Percentiles rank a stretch among this genome's conserved stretches.
phyloP scores from a whole-genome alignment of 2,797 vertebrate genomes.

The Thamnophis elegans region DNA sequence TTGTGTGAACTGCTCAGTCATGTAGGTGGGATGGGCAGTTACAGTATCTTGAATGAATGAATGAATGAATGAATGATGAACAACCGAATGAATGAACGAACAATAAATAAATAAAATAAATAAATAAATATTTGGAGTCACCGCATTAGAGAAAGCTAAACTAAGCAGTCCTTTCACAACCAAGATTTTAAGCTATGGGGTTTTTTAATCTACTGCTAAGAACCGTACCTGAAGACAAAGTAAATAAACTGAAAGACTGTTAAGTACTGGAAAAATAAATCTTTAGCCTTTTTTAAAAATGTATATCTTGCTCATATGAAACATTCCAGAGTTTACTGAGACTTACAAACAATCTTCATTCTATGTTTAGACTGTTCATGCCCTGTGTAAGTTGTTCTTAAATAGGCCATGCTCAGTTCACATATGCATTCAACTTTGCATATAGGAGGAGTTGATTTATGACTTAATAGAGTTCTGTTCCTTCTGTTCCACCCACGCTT shows the following conservation, averaged over 20 bases:
- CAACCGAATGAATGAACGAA: too few species aligned
- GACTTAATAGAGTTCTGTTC: background rate
- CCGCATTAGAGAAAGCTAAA: background rate
- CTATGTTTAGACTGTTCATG: background rate
- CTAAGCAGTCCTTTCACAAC: background rate
- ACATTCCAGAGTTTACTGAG: background rate
- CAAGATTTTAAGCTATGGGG: background rate
- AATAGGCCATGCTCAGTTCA: background rate
- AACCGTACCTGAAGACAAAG: background rate
- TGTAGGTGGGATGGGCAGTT: background rate
- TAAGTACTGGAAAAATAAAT: background rate
- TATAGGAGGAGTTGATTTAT: background rate
- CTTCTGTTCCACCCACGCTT: background rate
- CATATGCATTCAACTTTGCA: background rate
- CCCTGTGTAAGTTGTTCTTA: background rate
- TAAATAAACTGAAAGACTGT: background rate
- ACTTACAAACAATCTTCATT: background rate
- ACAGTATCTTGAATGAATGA: background rate
- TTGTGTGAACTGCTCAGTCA: background rate
- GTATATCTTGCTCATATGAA: background rate
- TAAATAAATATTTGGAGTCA: background rate
- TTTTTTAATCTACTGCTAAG: background rate
- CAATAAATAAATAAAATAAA: background rate
- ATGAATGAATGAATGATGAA: background rate
- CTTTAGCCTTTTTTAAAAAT: background rate